These are phyloP conservation scores for Hipposideros larvatus DNA, from an alignment of 2,797 vertebrate genomes.

Conservation along the genomic window DNA sequence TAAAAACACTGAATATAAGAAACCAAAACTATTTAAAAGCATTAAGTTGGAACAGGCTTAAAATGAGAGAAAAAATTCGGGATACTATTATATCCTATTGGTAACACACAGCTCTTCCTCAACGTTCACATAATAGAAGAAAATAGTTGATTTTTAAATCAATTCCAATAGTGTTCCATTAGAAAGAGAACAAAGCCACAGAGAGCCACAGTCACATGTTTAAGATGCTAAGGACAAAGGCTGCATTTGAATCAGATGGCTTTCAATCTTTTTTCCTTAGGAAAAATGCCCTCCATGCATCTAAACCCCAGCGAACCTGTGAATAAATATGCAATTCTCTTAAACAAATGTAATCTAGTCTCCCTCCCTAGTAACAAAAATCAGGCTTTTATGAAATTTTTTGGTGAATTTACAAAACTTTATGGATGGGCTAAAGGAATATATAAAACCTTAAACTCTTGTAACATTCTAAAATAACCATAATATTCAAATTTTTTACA, in stretches of 20 bases:
- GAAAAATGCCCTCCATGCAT: background rate
- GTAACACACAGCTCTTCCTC: background rate
- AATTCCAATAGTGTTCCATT: background rate
- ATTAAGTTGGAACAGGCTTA: background rate
- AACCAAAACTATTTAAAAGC: constrained; percentile 23
- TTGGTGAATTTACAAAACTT: background rate
- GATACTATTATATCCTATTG: background rate
- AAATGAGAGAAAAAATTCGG: constrained; percentile 29
- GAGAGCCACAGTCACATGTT: background rate
- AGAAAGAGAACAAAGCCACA: background rate
- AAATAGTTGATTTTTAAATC: background rate
- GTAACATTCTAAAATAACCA: background rate
- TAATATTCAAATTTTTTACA: background rate
- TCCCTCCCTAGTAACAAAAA: background rate
- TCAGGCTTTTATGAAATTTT: background rate
- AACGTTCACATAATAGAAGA: background rate
- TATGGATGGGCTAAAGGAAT: background rate
- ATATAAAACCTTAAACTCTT: background rate
- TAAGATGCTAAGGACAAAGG: background rate
- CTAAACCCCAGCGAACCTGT: background rate
- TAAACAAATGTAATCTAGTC: background rate
- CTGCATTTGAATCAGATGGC: background rate
- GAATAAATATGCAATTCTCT: background rate
- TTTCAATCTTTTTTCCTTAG: background rate
- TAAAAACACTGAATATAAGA: constrained; percentile 18